A percentile compares a stretch with the other conserved stretches of the same genome.
Conservation (phyloP, 2,113 vertebrate genomes). For the Gallinago paraguaiae region DNA sequence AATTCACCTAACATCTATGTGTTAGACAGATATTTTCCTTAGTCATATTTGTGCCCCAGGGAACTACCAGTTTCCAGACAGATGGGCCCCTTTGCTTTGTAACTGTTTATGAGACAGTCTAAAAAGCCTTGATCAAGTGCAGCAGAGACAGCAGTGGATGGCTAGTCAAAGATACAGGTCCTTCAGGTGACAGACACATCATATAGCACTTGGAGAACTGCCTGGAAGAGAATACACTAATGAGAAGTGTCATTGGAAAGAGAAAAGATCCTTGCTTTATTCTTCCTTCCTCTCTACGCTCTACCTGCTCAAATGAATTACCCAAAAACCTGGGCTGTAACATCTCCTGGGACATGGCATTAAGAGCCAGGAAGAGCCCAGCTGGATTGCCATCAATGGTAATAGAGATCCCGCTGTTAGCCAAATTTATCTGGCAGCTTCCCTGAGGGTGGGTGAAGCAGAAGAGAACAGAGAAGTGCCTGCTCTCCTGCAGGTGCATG, state of each 20-base stretch:
- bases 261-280: not conserved
- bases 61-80: not conserved
- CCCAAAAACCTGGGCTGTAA: not conserved
- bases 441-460: not conserved
- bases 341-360: not conserved
- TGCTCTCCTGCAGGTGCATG: slow-evolving; percentile 21
- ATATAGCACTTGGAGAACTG: not conserved
- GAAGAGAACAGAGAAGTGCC: not conserved
- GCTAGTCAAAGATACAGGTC: not conserved
- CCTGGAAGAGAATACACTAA: not conserved
- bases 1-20: not conserved
- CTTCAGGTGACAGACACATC: not conserved
- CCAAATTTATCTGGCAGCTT: slow-evolving; percentile 38
- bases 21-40: not conserved
- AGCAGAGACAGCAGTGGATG: not conserved
- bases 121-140: not conserved
- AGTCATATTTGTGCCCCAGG: not conserved
- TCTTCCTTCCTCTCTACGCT: not conserved
- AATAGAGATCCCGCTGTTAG: slow-evolving; percentile 11
- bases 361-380: slow-evolving; percentile 11
- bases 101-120: not conserved
- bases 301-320: not conserved
- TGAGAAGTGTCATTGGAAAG: not conserved
- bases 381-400: slow-evolving; percentile 17
- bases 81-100: not conserved